A percentile compares a stretch with the other conserved stretches of the same genome.
phyloP scores from a whole-genome alignment of 2,797 vertebrate species.

The Caiman crocodilus region DNA sequence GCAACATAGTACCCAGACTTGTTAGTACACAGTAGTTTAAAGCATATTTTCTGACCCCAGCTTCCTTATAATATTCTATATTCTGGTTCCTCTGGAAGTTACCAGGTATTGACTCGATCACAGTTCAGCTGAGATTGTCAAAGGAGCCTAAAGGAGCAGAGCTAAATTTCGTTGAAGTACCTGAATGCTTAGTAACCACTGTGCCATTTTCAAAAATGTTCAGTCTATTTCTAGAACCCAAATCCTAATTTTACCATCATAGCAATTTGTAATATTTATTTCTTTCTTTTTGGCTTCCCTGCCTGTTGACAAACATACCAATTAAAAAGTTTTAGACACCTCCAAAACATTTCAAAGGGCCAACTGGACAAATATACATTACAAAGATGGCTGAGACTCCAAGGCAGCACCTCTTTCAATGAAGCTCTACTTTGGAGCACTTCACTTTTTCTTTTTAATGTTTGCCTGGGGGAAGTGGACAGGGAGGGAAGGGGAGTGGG shows the following conservation, averaged over 20 bases:
- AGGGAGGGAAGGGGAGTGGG: no score
- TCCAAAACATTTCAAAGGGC: no score
- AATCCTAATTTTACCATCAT: neutral
- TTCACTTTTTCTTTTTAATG: no score
- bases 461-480: no score
- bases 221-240: neutral
- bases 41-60: neutral
- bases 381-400: no score
- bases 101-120: neutral
- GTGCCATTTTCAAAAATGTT: neutral
- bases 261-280: no score
- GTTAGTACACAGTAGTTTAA: neutral
- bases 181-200: neutral
- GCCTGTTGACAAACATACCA: no score
- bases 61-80: neutral
- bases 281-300: no score
- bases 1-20: neutral
- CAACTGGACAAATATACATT: no score
- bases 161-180: neutral
- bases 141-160: neutral
- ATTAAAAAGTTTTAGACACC: no score
- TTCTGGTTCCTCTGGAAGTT: neutral
- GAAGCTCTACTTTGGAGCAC: no score
- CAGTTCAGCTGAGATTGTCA: neutral
- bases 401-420: no score